These are phyloP conservation scores for Autographa gamma DNA, from an alignment of 2,888 invertebrate species.

Conservation along the genomic window DNA sequence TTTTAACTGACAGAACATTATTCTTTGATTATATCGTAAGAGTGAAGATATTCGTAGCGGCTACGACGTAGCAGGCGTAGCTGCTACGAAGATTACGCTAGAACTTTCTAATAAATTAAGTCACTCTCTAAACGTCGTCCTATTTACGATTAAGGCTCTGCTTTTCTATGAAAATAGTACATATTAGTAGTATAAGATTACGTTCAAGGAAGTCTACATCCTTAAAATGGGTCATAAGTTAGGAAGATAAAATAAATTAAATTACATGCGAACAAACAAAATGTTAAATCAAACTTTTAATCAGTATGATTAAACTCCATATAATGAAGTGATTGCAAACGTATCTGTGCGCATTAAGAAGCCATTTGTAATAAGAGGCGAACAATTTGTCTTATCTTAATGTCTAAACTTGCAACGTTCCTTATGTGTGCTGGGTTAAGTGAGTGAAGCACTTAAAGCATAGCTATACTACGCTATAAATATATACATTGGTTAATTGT, in stretches of 20 bases:
- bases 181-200: background rate
- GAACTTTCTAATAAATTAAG: background rate
- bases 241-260: background rate
- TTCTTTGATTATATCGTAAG: background rate
- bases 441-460: conserved; percentile 10
- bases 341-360: conserved; percentile 80
- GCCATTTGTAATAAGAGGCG: conserved; percentile 77
- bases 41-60: background rate
- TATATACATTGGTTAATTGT: too few species aligned
- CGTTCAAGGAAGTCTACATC: background rate
- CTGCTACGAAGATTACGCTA: background rate
- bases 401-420: conserved; percentile 73
- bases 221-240: background rate
- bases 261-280: background rate
- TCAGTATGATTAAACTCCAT: conserved; percentile 6
- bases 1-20: too few species aligned
- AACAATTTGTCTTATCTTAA: conserved; percentile 83
- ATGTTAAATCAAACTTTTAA: background rate
- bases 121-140: background rate
- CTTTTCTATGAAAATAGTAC: background rate
- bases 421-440: conserved; percentile 55
- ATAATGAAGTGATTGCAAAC: conserved; percentile 47
- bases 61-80: background rate
- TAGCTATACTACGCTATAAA: too few species aligned
- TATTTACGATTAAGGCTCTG: background rate